A percentile compares a stretch with the other conserved stretches of the same genome.
phyloP scores from a whole-genome alignment of 2,888 invertebrate species.

The Acholoe squamosa region DNA sequence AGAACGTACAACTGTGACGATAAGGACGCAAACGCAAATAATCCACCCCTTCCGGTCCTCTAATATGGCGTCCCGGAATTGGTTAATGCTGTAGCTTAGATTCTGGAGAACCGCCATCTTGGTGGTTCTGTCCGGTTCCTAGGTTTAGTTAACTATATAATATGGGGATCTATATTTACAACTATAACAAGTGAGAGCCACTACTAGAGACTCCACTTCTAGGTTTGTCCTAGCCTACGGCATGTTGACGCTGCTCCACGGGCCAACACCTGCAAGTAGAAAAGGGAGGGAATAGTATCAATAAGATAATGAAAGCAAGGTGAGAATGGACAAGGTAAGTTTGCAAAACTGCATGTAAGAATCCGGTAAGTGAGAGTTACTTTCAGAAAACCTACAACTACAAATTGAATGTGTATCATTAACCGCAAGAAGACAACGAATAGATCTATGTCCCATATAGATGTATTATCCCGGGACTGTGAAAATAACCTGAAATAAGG shows the following conservation, averaged over 20 bases:
- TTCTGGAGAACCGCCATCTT: conserved; percentile 61
- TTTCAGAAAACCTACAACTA: too few species aligned
- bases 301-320: not conserved
- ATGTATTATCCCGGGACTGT: too few species aligned
- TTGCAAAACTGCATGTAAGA: too few species aligned
- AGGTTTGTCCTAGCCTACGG: not conserved
- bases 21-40: conserved; percentile 72
- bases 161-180: conserved; percentile 19
- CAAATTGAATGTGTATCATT: too few species aligned
- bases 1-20: conserved; percentile 73
- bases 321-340: too few species aligned
- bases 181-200: not conserved
- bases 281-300: not conserved
- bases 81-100: conserved; percentile 42
- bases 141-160: not conserved
- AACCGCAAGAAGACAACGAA: too few species aligned
- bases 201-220: conserved; percentile 30
- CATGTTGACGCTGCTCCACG: not conserved
- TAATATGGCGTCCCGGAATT: conserved; percentile 50
- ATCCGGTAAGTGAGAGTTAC: too few species aligned
- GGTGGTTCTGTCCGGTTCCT: not conserved
- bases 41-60: conserved; percentile 71
- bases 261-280: conserved; percentile 20
- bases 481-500: too few species aligned
- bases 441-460: too few species aligned